Conservation (phyloP, 2,113 vertebrate species). For the Myodes glareolus region DNA sequence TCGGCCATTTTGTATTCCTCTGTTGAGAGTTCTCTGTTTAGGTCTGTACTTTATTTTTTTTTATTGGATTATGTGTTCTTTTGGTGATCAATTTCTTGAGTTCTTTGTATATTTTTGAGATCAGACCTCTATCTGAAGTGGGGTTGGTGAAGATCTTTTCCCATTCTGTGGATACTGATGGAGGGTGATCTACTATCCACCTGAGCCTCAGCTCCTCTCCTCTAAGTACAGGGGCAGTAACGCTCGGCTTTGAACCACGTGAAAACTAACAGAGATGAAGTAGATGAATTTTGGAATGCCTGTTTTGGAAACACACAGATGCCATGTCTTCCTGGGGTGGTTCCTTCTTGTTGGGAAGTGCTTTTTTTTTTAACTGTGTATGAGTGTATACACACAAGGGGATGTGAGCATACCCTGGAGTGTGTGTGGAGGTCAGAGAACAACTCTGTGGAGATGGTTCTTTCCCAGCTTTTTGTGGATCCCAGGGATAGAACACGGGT, state of each 20-base stretch:
- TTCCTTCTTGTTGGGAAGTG: neutral
- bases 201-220: neutral
- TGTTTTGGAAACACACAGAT: neutral
- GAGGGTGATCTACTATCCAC: neutral
- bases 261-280: neutral
- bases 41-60: no score
- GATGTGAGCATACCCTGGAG: neutral
- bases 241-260: neutral
- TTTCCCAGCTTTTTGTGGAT: neutral
- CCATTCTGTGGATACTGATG: neutral
- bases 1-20: no score
- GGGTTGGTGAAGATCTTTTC: no score
- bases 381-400: no score
- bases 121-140: no score
- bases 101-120: no score
- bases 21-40: no score
- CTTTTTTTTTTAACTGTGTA: neutral
- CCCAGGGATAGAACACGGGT: neutral
- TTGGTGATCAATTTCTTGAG: no score
- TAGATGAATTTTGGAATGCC: neutral
- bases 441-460: neutral
- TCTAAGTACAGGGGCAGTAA: neutral
- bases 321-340: neutral
- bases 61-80: no score
- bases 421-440: neutral